Conservation (phyloP, 2,888 invertebrate species). For the Melanostoma scalare region DNA sequence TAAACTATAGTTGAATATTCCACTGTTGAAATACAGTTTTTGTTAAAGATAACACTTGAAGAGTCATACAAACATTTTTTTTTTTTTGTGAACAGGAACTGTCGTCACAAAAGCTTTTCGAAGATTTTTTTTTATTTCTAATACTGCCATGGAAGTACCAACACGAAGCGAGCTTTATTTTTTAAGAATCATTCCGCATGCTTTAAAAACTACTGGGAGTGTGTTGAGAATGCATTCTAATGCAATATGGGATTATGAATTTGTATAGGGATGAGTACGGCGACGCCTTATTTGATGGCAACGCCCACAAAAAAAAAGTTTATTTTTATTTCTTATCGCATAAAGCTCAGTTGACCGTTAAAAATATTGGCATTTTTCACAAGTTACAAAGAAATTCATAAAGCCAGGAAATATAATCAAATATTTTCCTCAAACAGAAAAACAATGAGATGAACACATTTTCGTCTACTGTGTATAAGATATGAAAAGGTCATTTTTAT, state of each 20-base stretch:
- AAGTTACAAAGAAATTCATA: no score
- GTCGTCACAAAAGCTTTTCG: no score
- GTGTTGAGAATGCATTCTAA: slow-evolving; percentile 43
- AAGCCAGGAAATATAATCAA: no score
- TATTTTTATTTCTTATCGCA: not conserved
- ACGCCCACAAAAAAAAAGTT: slow-evolving; percentile 32
- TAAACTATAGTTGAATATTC: no score
- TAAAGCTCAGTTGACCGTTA: no score
- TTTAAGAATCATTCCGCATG: slow-evolving; percentile 40
- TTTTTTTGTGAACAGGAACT: not conserved
- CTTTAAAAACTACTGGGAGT: slow-evolving; percentile 36
- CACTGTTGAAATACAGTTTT: no score
- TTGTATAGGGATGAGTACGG: not conserved
- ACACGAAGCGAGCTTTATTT: slow-evolving; percentile 55
- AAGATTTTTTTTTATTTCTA: slow-evolving; percentile 43
- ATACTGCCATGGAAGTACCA: slow-evolving; percentile 14
- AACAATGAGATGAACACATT: no score
- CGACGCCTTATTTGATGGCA: slow-evolving; percentile 41
- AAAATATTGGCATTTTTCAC: no score
- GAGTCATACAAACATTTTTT: not conserved
- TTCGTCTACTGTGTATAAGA: no score
- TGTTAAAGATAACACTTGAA: no score
- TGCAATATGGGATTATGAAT: slow-evolving; percentile 15
- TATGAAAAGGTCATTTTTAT: no score
- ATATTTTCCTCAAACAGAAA: no score